phyloP scores from a whole-genome alignment of 2,113 vertebrate genomes.

The Myotis davidii region DNA sequence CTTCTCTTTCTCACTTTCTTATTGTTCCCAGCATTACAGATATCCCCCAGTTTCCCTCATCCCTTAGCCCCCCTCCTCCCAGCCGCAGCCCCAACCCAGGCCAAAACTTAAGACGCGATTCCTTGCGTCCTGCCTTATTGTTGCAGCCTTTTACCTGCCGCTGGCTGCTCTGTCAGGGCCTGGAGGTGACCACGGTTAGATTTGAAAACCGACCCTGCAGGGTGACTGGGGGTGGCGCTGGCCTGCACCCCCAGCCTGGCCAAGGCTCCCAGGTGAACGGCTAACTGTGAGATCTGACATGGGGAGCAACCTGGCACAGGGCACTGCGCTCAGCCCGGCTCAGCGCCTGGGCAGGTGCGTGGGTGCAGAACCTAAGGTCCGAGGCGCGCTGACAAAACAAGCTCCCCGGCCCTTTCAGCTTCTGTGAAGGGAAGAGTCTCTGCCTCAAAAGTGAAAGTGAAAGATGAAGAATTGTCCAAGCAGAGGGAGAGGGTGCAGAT shows the following conservation, averaged over 20 bases:
- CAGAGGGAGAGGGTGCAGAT: neutral
- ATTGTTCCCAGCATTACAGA: too few relatives aligned
- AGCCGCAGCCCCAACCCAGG: too few relatives aligned
- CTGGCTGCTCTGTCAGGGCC: neutral
- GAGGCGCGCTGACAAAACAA: neutral
- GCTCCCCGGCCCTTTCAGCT: neutral
- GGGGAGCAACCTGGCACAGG: neutral
- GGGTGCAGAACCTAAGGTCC: neutral
- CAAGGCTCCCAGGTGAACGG: neutral
- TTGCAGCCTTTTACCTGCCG: neutral
- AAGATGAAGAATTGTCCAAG: neutral
- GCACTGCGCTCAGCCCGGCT: neutral
- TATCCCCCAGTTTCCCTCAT: too few relatives aligned
- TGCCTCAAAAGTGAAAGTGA: slow-evolving; percentile 2
- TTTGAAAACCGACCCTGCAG: neutral
- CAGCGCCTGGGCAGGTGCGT: neutral
- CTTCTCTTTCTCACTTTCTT: too few relatives aligned
- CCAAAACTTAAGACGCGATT: too few relatives aligned
- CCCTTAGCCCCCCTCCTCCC: too few relatives aligned
- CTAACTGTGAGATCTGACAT: too few relatives aligned
- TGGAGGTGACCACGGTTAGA: neutral
- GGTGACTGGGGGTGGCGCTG: neutral
- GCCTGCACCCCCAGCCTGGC: neutral
- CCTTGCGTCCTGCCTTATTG: neutral
- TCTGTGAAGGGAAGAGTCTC: neutral